These are phyloP conservation scores for Emmelina monodactyla DNA, from an alignment of 2,888 invertebrate genomes.

Conservation along the genomic window DNA sequence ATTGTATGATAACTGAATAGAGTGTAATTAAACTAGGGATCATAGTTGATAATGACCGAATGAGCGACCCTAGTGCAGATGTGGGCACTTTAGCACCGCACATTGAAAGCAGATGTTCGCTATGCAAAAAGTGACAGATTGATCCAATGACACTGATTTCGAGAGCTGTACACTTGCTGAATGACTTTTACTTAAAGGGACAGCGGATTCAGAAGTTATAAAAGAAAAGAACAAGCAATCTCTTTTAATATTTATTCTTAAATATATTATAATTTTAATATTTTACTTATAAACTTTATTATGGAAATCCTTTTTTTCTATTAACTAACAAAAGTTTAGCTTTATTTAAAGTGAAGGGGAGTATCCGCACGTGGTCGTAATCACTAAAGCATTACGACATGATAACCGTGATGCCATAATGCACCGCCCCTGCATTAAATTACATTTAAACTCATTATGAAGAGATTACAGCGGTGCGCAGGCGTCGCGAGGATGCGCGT, in stretches of 20 bases:
- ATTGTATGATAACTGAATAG: slow-evolving; percentile 55
- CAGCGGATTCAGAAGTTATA: too few species aligned
- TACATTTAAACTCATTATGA: slow-evolving; percentile 46
- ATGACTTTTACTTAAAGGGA: too few species aligned
- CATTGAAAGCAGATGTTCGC: slow-evolving; percentile 44
- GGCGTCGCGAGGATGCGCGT: too few species aligned
- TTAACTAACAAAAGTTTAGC: too few species aligned
- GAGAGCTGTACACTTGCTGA: too few species aligned
- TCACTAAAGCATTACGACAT: slow-evolving; percentile 49
- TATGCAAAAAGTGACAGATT: slow-evolving; percentile 13
- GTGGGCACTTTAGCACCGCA: slow-evolving; percentile 28
- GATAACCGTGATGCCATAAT: slow-evolving; percentile 55
- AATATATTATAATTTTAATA: too few species aligned
- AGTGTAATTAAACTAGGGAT: slow-evolving; percentile 48
- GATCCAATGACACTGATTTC: background rate
- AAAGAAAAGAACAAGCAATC: too few species aligned
- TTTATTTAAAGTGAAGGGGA: too few species aligned
- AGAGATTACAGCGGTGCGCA: slow-evolving; percentile 35
- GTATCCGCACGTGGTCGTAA: slow-evolving; percentile 31
- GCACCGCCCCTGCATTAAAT: slow-evolving; percentile 49
- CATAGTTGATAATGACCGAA: slow-evolving; percentile 36
- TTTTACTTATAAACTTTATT: too few species aligned
- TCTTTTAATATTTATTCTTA: too few species aligned
- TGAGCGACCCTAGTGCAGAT: slow-evolving; percentile 38
- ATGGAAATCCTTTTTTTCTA: too few species aligned